Base-by-base conservation (phyloP, 2,888 invertebrate genomes). In the Ethmia dodecea region DNA sequence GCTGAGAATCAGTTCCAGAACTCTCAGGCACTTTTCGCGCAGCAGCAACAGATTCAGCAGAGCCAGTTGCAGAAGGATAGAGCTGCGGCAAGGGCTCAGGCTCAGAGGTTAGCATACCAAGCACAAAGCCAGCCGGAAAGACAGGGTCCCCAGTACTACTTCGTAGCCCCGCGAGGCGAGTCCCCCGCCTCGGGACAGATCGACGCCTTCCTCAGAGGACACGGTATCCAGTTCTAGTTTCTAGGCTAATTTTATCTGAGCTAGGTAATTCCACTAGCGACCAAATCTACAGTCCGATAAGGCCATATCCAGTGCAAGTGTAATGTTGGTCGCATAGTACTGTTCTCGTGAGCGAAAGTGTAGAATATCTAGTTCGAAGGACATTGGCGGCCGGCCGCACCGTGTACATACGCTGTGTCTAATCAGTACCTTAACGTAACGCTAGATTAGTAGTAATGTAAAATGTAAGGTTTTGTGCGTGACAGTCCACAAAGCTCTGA, bases 191-290 rank as follows among this genome's bases (percentile, higher is more conserved):
- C 89, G 24, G 92, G 93, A 4, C 94, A 93, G 66, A 93, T 94
- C 56, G 94, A 94, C 65, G 92, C 93, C 37, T 94, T 94, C 79
- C 88, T 94, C 42, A 88, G 93, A 70, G 92, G 92, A 37, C 90
- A 90, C 66, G 90, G 89, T 63, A 89, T 91, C 57, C 89, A 89
- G 64, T 89, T 88, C 69, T 90, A 89, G 80, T 57, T 53, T 47
- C 42, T 54, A 50, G 55, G 24, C 49, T 43, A 49, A 58, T 47
- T 49, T 54, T 26, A 5, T 45, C 45, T 56, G 68, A 67, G 59
- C 60, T 76, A 73, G 75, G 60, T 61, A 65, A 68, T 64, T n/a
- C 50, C 40, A 42, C 49, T 58, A 53, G 53, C 61, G 60, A 60
- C 63, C 67, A 59, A 53, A 49, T 8, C 26, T 40, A 43, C 22